phyloP scores from a whole-genome alignment of 1,140 invertebrate genomes.

The Sinonovacula constricta region DNA sequence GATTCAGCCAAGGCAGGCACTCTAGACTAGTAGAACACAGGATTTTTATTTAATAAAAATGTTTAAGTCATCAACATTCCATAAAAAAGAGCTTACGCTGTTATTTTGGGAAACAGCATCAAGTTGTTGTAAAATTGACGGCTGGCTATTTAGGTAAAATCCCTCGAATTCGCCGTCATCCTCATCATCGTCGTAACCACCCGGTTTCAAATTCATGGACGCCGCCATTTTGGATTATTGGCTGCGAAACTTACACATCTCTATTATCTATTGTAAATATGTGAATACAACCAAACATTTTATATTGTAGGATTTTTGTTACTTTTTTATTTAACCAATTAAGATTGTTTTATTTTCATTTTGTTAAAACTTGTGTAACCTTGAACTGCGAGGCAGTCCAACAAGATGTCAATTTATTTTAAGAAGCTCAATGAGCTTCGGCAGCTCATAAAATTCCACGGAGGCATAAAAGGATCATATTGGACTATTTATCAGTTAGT shows the following conservation, averaged over 20 bases:
- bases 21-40: no score
- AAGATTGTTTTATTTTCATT: not conserved
- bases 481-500: constrained; percentile 36
- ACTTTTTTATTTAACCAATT: constrained; percentile 3
- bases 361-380: constrained; percentile 14
- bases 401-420: constrained; percentile 83
- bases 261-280: not conserved
- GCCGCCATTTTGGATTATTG: constrained; percentile 49
- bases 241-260: not conserved
- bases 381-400: constrained; percentile 40
- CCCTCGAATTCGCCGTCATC: constrained; percentile 60
- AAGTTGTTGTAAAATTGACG: no score
- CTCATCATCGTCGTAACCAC: constrained; percentile 60
- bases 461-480: constrained; percentile 38
- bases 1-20: no score
- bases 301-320: not conserved
- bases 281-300: not conserved
- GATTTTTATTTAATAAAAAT: no score
- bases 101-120: no score
- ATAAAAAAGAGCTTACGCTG: no score
- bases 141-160: no score
- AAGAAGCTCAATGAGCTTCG: constrained; percentile 83
- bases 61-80: no score
- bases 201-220: constrained; percentile 52
- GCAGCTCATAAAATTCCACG: constrained; percentile 41